Conservation (phyloP, 2,113 vertebrate genomes). For the Herpetotheres cachinnans region DNA sequence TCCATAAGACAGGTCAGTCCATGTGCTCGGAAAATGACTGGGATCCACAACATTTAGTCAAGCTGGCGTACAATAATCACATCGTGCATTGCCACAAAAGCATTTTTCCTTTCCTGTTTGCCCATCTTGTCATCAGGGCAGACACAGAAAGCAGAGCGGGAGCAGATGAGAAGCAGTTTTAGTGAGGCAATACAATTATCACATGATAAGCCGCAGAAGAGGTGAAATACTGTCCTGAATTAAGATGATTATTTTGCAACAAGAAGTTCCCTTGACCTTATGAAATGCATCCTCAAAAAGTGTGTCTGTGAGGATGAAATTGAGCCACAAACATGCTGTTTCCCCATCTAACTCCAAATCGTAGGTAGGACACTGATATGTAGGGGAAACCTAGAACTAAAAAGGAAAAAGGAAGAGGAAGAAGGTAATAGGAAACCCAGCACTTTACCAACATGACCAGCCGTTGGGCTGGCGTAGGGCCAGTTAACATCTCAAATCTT, state of each 20-base stretch:
- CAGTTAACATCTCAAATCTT: neutral
- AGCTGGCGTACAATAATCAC: neutral
- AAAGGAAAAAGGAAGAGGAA: neutral
- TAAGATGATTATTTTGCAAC: neutral
- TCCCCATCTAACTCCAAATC: neutral
- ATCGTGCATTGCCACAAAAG: neutral
- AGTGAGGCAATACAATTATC: neutral
- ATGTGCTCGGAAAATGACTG: neutral
- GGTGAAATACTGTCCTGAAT: neutral
- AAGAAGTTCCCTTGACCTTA: neutral
- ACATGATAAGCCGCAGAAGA: neutral
- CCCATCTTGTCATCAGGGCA: neutral
- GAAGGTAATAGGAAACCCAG: neutral
- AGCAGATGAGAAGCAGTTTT: neutral
- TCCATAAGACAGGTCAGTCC: neutral
- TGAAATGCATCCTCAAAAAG: neutral
- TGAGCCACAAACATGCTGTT: neutral
- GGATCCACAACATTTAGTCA: neutral
- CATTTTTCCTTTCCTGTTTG: neutral
- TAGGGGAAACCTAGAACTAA: neutral
- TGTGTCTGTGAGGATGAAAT: neutral
- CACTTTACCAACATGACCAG: neutral
- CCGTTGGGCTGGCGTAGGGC: neutral
- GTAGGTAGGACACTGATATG: neutral
- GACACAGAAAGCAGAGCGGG: neutral